A percentile compares a stretch with the other conserved stretches of the same genome.
phyloP scores from a whole-genome alignment of 2,113 vertebrate genomes.

The Corydoras maculifer region DNA sequence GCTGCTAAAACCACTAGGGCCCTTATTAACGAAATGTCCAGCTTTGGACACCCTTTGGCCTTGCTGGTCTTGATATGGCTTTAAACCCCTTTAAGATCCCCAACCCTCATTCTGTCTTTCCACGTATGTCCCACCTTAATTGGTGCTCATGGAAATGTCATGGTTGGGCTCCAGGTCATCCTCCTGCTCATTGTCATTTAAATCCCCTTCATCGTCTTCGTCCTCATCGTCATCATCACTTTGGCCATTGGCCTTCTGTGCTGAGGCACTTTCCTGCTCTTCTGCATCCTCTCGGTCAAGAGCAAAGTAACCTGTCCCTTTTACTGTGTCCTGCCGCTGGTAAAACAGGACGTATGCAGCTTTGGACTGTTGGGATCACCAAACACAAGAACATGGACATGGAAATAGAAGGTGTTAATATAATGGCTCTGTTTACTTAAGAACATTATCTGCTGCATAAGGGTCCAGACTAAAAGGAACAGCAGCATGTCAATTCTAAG shows the following conservation, averaged over 20 bases:
- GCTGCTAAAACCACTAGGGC: conserved; percentile 52
- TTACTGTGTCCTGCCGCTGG: conserved; percentile 90
- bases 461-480: neutral
- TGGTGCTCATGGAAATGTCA: conserved; percentile 90
- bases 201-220: conserved; percentile 72
- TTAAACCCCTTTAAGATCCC: conserved; percentile 59
- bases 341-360: conserved; percentile 97
- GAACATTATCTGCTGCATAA: too few species aligned
- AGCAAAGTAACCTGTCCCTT: conserved; percentile 91
- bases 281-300: conserved; percentile 83
- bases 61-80: conserved; percentile 79
- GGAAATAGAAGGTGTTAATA: neutral
- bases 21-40: conserved; percentile 46
- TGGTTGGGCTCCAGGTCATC: conserved; percentile 74
- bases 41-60: conserved; percentile 42
- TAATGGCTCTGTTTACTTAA: too few species aligned
- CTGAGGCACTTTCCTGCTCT: conserved; percentile 61
- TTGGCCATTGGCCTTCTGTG: conserved; percentile 39
- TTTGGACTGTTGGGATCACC: conserved; percentile 77
- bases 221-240: conserved; percentile 74
- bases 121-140: conserved; percentile 62
- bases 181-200: conserved; percentile 60
- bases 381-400: conserved; percentile 17
- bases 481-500: conserved; percentile 17
- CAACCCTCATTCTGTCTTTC: conserved; percentile 3